phyloP scores from a whole-genome alignment of 1,140 invertebrate genomes.

The Pararge aegeria region DNA sequence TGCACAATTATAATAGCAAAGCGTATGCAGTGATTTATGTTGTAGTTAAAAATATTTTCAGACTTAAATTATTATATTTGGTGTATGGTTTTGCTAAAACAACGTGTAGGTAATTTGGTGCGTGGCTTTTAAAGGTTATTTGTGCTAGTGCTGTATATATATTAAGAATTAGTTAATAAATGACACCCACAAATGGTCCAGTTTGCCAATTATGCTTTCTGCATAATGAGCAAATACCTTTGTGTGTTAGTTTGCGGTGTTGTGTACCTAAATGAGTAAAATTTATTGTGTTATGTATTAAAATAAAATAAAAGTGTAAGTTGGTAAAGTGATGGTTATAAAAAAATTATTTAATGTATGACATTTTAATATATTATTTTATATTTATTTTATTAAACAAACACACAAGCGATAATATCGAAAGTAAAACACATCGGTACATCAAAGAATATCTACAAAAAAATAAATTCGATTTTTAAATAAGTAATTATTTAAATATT shows the following conservation, averaged over 20 bases:
- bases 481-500: neutral
- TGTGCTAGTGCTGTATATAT: conserved; percentile 35
- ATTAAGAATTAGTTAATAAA: conserved; percentile 59
- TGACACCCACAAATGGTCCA: conserved; percentile 65
- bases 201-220: conserved; percentile 77
- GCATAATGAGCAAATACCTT: conserved; percentile 78
- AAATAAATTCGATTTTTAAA: neutral
- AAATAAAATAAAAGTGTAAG: conserved; percentile 24
- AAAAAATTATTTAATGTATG: conserved; percentile 1
- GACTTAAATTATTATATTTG: neutral
- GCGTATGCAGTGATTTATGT: neutral
- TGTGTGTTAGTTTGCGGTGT: conserved; percentile 39
- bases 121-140: conserved; percentile 14
- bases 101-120: conserved; percentile 12
- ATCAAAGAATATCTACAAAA: neutral
- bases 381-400: conserved; percentile 9
- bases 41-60: neutral
- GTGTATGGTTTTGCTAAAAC: conserved; percentile 10
- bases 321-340: conserved; percentile 1
- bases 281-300: conserved; percentile 12
- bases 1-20: neutral
- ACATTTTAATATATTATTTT: conserved; percentile 3
- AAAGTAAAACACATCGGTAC: neutral
- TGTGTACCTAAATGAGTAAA: conserved; percentile 29
- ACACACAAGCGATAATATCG: conserved; percentile 11